These are phyloP conservation scores for Peribatodes rhomboidaria DNA, from an alignment of 2,888 invertebrate genomes.

Conservation along the genomic window DNA sequence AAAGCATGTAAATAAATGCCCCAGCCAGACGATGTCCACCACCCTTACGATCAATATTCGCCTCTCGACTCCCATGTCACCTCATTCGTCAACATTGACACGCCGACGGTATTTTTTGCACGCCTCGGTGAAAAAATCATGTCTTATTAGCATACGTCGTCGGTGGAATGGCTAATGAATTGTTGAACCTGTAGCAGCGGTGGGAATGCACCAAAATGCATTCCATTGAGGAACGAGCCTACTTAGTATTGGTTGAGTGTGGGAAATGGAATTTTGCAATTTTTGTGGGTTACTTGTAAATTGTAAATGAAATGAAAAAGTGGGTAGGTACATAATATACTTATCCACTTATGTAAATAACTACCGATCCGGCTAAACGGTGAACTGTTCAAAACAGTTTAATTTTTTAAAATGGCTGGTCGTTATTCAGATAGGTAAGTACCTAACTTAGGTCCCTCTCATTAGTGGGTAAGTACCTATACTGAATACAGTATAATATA, in stretches of 20 bases:
- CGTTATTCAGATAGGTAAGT: no score
- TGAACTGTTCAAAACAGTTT: no score
- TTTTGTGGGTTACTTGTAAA: constrained; percentile 9
- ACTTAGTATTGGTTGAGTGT: constrained; percentile 26
- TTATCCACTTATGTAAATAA: no score
- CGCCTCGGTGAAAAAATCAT: constrained; percentile 28
- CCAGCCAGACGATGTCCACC: not conserved
- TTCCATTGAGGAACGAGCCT: constrained; percentile 37
- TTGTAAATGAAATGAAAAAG: not conserved
- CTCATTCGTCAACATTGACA: constrained; percentile 43
- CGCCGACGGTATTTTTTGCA: constrained; percentile 29
- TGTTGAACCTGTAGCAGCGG: constrained; percentile 15
- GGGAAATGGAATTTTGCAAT: constrained; percentile 15
- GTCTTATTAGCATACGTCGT: constrained; percentile 27
- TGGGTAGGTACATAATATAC: no score
- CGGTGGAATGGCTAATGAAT: constrained; percentile 29
- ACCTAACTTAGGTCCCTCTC: no score
- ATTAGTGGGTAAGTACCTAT: no score
- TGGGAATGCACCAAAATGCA: constrained; percentile 50
- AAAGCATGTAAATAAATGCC: no score
- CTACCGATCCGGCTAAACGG: no score
- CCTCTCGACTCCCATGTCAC: constrained; percentile 34
- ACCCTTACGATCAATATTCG: constrained; percentile 32
- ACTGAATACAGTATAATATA: no score
- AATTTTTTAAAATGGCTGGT: no score